Conservation (phyloP, 2,797 vertebrate species). For the Aeoliscus strigatus region DNA sequence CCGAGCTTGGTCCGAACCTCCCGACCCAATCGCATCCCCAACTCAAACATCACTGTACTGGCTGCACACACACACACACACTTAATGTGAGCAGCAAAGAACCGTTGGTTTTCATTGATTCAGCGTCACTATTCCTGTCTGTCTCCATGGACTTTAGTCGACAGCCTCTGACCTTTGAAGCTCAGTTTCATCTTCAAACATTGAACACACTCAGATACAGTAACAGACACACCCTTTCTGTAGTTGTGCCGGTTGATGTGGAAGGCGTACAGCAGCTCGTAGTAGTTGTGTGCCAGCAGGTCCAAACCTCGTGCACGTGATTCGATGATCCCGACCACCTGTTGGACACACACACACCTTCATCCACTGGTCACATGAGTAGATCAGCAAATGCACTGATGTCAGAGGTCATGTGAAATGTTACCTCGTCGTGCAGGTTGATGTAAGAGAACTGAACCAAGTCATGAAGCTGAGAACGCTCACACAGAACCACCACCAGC, state of each 20-base stretch:
- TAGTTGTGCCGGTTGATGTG: slow-evolving; percentile 95
- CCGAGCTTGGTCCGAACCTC: slow-evolving; percentile 85
- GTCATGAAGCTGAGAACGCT: slow-evolving; percentile 90
- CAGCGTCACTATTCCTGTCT: too few relatives aligned
- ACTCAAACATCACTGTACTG: slow-evolving; percentile 93
- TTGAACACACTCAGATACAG: too few relatives aligned
- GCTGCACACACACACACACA: slow-evolving; percentile 60
- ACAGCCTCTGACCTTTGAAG: too few relatives aligned
- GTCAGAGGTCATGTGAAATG: not conserved
- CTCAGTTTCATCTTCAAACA: too few relatives aligned
- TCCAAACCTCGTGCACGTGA: slow-evolving; percentile 88
- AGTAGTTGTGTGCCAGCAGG: slow-evolving; percentile 93
- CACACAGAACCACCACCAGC: slow-evolving; percentile 91
- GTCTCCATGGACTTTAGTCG: too few relatives aligned
- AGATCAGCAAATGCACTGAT: too few relatives aligned
- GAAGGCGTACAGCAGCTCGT: slow-evolving; percentile 93
- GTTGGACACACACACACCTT: slow-evolving; percentile 4
- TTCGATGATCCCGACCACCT: slow-evolving; percentile 94
- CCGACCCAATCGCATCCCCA: slow-evolving; percentile 87
- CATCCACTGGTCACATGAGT: too few relatives aligned
- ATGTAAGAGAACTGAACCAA: slow-evolving; percentile 91
- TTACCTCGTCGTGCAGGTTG: slow-evolving; percentile 90
- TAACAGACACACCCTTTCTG: slow-evolving; percentile 94
- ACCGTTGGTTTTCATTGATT: too few relatives aligned
- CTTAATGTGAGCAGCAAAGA: too few relatives aligned